These are phyloP conservation scores for Typhlomys cinereus DNA, from an alignment of 2,113 vertebrate genomes.

Conservation along the genomic window DNA sequence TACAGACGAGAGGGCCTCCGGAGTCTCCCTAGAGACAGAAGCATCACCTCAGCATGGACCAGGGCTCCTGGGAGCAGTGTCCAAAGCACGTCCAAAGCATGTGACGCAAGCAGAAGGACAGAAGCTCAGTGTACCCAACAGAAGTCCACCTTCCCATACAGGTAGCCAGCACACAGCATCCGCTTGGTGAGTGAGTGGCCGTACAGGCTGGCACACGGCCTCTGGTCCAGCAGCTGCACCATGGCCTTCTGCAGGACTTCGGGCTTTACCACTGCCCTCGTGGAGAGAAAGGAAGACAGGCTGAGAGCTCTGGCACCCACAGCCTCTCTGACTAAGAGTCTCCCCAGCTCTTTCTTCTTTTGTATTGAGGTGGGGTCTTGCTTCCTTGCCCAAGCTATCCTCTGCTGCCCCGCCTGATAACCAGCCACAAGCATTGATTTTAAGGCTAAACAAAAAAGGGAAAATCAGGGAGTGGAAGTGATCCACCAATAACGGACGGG, in stretches of 20 bases:
- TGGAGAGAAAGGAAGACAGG: rapidly evolving
- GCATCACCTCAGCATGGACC: neutral
- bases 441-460: neutral
- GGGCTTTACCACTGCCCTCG: conserved; percentile 83
- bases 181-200: conserved; percentile 87
- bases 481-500: no score
- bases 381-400: neutral
- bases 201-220: conserved; percentile 89
- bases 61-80: rapidly evolving
- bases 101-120: rapidly evolving
- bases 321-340: neutral
- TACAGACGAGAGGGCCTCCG: conserved; percentile 95
- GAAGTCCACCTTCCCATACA: conserved; percentile 95
- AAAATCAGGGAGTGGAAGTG: no score
- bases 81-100: no score
- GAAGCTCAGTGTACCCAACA: conserved; percentile 94
- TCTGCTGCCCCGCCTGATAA: no score
- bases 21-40: conserved; percentile 92
- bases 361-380: neutral
- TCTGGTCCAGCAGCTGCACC: conserved; percentile 93
- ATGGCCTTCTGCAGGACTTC: conserved; percentile 93
- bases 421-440: neutral
- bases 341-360: no score
- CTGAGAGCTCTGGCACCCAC: neutral
- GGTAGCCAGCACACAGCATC: conserved; percentile 97